Conservation (phyloP, 2,113 vertebrate genomes). For the Heterochromis multidens region DNA sequence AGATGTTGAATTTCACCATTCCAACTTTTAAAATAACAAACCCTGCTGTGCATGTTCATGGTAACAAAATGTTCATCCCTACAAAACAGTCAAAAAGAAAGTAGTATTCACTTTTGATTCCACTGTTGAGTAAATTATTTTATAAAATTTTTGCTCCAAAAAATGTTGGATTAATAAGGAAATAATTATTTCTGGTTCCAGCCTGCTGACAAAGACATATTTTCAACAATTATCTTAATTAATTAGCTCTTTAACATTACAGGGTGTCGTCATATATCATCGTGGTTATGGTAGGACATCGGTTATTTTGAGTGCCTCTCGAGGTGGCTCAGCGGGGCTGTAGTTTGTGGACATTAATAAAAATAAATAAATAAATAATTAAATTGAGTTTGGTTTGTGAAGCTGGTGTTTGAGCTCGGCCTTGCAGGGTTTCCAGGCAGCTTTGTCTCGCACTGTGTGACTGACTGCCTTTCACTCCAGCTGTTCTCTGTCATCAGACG, state of each 20-base stretch:
- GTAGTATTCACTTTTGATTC: not conserved
- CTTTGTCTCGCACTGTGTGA: slow-evolving; percentile 24
- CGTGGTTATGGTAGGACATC: not conserved
- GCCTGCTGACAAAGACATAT: not conserved
- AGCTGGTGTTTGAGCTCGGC: not conserved
- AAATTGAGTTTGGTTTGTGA: not conserved
- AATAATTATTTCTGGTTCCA: not conserved
- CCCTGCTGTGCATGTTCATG: not conserved
- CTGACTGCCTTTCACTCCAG: slow-evolving; percentile 57
- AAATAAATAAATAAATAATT: not conserved
- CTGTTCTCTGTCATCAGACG: slow-evolving; percentile 73
- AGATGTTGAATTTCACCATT: not conserved
- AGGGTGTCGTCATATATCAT: not conserved
- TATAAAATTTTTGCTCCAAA: not conserved
- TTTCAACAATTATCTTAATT: not conserved
- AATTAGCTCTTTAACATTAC: not conserved
- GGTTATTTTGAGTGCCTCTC: not conserved
- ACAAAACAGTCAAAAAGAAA: not conserved
- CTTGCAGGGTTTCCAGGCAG: slow-evolving; percentile 19
- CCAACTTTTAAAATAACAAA: not conserved
- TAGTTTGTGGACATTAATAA: not conserved
- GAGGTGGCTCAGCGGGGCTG: not conserved
- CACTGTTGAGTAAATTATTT: not conserved
- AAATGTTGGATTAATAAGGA: not conserved
- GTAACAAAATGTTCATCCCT: not conserved